phyloP scores from a whole-genome alignment of 2,113 vertebrate species.

The Peromyscus polionotus region DNA sequence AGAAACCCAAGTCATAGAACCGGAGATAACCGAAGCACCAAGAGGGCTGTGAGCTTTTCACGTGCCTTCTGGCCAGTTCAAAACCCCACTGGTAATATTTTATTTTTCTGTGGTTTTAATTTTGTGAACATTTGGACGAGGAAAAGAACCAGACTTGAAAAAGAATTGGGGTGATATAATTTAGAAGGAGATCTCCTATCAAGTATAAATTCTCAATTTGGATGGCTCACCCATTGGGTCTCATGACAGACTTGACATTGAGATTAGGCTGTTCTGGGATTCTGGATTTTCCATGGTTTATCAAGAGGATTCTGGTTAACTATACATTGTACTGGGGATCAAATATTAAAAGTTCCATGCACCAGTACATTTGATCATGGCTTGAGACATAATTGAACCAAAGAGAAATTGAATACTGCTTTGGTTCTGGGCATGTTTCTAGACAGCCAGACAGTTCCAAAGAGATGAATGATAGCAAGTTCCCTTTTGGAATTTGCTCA shows the following conservation, averaged over 20 bases:
- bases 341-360: not conserved
- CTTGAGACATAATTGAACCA: not conserved
- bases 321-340: not conserved
- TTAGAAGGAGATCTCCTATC: not conserved
- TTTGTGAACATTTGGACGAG: not conserved
- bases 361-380: not conserved
- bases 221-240: not conserved
- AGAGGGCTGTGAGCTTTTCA: not conserved
- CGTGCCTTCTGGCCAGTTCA: not conserved
- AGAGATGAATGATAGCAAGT: not conserved
- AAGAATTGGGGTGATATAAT: not conserved
- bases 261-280: not conserved
- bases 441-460: not conserved
- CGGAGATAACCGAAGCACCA: not conserved
- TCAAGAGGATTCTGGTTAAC: not conserved
- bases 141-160: not conserved
- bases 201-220: not conserved
- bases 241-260: not conserved
- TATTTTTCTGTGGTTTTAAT: not conserved
- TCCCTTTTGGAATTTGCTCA: not conserved
- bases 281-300: not conserved
- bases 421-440: not conserved
- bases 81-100: not conserved
- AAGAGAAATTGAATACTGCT: not conserved
- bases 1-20: not conserved